Percentiles rank a stretch among this genome's conserved stretches.
phyloP scores from a whole-genome alignment of 2,113 vertebrate species.

The Arizona elegans region DNA sequence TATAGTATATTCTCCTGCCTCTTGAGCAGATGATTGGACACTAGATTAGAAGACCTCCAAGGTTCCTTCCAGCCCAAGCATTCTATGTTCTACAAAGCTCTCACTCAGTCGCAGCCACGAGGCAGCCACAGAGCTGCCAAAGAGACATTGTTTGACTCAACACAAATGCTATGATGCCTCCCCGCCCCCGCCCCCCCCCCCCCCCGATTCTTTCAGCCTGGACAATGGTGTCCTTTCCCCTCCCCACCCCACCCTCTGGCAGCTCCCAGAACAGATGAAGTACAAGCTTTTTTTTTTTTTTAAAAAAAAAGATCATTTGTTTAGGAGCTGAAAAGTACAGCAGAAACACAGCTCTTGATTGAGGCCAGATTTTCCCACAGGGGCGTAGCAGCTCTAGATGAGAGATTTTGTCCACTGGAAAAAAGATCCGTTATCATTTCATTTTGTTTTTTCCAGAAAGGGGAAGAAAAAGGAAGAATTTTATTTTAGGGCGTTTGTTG shows the following conservation, averaged over 20 bases:
- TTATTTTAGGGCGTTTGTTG: background rate
- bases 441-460: background rate
- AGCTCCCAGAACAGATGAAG: conserved; percentile 8
- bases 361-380: background rate
- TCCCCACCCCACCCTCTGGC: background rate
- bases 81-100: background rate
- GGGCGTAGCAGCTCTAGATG: background rate
- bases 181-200: background rate
- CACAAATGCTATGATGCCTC: conserved; percentile 40
- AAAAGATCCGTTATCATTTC: background rate
- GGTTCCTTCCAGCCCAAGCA: background rate
- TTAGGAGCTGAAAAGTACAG: background rate
- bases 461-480: background rate
- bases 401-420: background rate
- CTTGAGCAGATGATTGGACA: background rate
- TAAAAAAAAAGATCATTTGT: background rate
- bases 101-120: conserved; percentile 17
- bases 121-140: conserved; percentile 57
- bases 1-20: no score
- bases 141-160: conserved; percentile 63
- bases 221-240: conserved; percentile 56
- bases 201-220: no score
- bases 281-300: background rate
- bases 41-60: background rate
- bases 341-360: background rate